Evolutionary conservation across 2,113 vertebrate genomes (phyloP).

Genomic region (Catharus bicknelli): DNA sequence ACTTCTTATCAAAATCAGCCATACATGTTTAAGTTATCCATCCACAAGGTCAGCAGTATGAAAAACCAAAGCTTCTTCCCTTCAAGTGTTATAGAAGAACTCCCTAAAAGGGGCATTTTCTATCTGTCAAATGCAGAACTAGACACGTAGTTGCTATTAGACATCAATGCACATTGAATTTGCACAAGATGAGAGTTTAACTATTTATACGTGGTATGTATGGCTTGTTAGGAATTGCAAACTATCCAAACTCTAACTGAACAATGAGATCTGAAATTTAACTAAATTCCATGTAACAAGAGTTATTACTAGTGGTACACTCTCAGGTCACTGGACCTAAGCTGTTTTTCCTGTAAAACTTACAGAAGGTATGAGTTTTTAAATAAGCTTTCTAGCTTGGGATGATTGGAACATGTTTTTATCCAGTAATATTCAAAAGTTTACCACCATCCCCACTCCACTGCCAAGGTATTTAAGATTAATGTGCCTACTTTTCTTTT

Average conservation of each 20-base stretch:
- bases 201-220: not conserved
- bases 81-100: not conserved
- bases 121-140: not conserved
- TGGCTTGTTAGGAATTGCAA: not conserved
- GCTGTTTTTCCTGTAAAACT: not conserved
- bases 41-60: not conserved
- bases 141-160: not conserved
- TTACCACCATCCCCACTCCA: not conserved
- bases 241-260: not conserved
- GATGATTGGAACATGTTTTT: not conserved
- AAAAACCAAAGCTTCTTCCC: not conserved
- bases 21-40: not conserved
- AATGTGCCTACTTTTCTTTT: constrained; percentile 87
- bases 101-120: not conserved
- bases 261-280: not conserved
- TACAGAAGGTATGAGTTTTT: not conserved
- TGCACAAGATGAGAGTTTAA: not conserved
- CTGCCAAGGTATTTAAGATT: not conserved
- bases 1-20: not conserved
- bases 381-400: not conserved
- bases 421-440: not conserved
- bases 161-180: not conserved
- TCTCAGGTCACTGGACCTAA: not conserved
- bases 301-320: not conserved
- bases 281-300: not conserved